phyloP scores from a whole-genome alignment of 2,113 vertebrate genomes.

The Bothrops jararaca region DNA sequence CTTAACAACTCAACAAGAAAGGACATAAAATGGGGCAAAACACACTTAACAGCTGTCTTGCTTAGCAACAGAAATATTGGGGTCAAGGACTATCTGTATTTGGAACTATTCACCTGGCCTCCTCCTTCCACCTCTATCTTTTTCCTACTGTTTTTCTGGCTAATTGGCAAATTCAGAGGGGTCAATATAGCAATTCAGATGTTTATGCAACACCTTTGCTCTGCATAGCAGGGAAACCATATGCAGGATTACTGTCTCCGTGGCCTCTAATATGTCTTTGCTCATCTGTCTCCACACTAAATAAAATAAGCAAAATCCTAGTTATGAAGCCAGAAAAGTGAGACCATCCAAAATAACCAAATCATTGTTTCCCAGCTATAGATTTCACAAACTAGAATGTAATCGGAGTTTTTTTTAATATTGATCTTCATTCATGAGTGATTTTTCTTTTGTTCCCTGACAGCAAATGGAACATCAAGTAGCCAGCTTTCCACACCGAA shows the following conservation, averaged over 20 bases:
- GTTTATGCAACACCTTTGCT: neutral
- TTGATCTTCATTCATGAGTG: conserved; percentile 39
- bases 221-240: neutral
- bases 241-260: neutral
- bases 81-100: neutral
- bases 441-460: conserved; percentile 65
- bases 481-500: conserved; percentile 97
- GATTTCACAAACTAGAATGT: neutral
- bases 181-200: neutral
- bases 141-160: neutral
- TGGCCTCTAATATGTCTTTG: neutral
- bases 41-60: neutral
- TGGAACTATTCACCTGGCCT: neutral
- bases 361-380: neutral
- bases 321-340: neutral
- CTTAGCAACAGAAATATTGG: neutral
- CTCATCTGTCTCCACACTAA: neutral
- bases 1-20: neutral
- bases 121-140: neutral
- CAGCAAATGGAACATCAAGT: conserved; percentile 97
- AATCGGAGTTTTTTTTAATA: neutral
- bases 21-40: neutral
- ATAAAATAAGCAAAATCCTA: neutral
- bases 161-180: neutral
- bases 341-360: neutral